Conservation (phyloP, 2,888 invertebrate species). For the Myopa testacea region DNA sequence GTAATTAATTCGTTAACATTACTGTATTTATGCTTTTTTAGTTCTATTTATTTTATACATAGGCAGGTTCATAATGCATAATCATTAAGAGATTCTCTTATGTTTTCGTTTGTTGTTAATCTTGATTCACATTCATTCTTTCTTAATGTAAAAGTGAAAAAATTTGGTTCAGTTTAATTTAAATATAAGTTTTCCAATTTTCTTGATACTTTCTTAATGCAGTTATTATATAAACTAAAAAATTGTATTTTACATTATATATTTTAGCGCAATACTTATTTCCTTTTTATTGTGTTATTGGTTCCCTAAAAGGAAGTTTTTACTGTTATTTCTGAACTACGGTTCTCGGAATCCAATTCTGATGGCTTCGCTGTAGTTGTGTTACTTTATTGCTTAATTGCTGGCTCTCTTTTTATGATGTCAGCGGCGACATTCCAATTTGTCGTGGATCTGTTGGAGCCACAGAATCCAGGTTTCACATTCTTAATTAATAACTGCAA, state of each 20-base stretch:
- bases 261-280: not conserved
- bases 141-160: not conserved
- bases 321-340: conserved; percentile 27
- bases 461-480: conserved; percentile 77
- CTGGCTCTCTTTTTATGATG: conserved; percentile 68
- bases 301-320: not conserved
- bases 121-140: conserved; percentile 17
- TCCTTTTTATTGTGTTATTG: not conserved
- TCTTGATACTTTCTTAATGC: not conserved
- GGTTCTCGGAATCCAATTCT: not conserved
- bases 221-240: conserved; percentile 22
- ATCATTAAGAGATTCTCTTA: conserved; percentile 27
- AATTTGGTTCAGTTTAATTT: not conserved
- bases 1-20: not conserved
- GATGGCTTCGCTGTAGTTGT: conserved; percentile 1
- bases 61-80: conserved; percentile 21
- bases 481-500: conserved; percentile 92
- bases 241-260: conserved; percentile 13
- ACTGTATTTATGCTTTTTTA: conserved; percentile 3
- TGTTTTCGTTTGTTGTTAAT: conserved; percentile 17
- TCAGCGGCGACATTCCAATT: conserved; percentile 75
- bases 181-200: conserved; percentile 3
- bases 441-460: conserved; percentile 72
- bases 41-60: conserved; percentile 13
- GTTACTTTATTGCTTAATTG: not conserved